Evolutionary conservation across 2,888 invertebrate species (phyloP).

Genomic region (Acrobasis suavella): DNA sequence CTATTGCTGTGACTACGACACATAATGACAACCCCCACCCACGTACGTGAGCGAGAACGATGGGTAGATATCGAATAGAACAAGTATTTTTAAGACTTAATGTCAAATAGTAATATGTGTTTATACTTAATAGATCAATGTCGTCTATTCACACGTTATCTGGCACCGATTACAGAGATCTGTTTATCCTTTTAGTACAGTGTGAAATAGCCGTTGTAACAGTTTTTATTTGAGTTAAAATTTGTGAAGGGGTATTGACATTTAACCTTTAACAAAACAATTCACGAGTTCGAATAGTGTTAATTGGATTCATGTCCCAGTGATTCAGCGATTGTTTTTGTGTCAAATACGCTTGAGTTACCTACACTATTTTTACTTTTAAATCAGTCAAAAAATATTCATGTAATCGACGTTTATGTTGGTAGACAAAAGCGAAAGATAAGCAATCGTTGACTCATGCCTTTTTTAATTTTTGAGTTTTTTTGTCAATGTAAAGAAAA

Average conservation of each 20-base stretch:
- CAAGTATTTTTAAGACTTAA: too few relatives aligned
- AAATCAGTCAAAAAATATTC: too few relatives aligned
- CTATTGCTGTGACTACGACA: too few relatives aligned
- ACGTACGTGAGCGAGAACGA: too few relatives aligned
- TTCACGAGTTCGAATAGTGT: constrained; percentile 41
- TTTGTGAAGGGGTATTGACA: constrained; percentile 52
- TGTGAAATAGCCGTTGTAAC: constrained; percentile 9
- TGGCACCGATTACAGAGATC: too few relatives aligned
- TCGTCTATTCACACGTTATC: too few relatives aligned
- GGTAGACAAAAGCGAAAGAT: background rate
- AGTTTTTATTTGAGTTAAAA: constrained; percentile 39
- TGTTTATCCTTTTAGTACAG: constrained; percentile 11
- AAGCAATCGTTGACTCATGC: constrained; percentile 25
- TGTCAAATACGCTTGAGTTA: too few relatives aligned
- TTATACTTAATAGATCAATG: too few relatives aligned
- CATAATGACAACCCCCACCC: too few relatives aligned
- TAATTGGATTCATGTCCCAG: constrained; percentile 37
- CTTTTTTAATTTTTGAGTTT: constrained; percentile 38
- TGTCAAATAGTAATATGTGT: too few relatives aligned
- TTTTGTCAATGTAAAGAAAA: constrained; percentile 42
- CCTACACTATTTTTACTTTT: too few relatives aligned
- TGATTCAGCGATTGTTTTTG: constrained; percentile 4
- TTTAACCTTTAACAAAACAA: constrained; percentile 54
- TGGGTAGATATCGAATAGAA: too few relatives aligned
- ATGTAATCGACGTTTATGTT: background rate